Evolutionary conservation across 2,888 invertebrate species (phyloP).

Genomic region (Heterodera filipjevi): DNA sequence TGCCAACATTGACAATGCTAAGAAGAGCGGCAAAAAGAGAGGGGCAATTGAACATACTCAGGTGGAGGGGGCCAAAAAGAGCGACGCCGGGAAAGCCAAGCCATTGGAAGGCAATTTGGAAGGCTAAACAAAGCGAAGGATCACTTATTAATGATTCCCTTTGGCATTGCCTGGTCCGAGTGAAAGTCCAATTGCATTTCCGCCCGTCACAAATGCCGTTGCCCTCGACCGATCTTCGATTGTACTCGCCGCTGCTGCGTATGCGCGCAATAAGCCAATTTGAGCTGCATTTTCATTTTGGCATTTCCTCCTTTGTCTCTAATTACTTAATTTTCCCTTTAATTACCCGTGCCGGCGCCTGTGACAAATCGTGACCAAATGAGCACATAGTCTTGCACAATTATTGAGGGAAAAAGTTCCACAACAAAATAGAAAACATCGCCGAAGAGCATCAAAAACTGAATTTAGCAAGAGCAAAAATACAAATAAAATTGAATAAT

Average conservation of each 20-base stretch:
- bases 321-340: not conserved
- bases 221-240: conserved; percentile 65
- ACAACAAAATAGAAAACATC: conserved; percentile 27
- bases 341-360: conserved; percentile 22
- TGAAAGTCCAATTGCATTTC: conserved; percentile 66
- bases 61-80: not conserved
- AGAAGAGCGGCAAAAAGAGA: conserved; percentile 45
- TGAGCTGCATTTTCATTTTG: not conserved
- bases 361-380: conserved; percentile 16
- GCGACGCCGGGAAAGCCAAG: conserved; percentile 46
- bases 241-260: conserved; percentile 65
- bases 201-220: conserved; percentile 66
- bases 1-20: not conserved
- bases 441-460: conserved; percentile 25
- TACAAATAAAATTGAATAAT: not conserved
- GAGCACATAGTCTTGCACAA: conserved; percentile 20
- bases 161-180: conserved; percentile 60
- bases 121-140: not conserved
- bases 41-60: conserved; percentile 50
- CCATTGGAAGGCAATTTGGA: conserved; percentile 49
- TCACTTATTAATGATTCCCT: not conserved
- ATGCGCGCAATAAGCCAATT: conserved; percentile 66
- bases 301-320: too few relatives aligned
- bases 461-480: not conserved
- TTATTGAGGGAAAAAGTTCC: conserved; percentile 20